Evolutionary conservation across 2,797 vertebrate species (phyloP).

Genomic region (Momotus momota): DNA sequence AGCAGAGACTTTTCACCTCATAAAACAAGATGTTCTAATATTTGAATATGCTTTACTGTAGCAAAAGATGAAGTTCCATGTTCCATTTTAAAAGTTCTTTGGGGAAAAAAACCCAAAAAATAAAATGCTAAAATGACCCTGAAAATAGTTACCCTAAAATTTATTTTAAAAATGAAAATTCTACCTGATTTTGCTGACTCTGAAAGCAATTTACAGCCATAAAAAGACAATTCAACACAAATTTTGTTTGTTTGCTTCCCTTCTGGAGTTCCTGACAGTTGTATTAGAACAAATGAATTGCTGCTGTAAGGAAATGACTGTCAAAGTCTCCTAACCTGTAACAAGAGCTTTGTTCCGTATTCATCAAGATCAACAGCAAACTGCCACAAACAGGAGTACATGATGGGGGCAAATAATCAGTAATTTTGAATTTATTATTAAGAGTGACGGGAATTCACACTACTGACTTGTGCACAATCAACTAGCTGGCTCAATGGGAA

Average conservation of each 20-base stretch:
- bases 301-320: neutral
- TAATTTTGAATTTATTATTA: neutral
- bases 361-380: neutral
- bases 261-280: neutral
- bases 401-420: neutral
- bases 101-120: neutral
- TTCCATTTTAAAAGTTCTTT: neutral
- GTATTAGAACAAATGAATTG: neutral
- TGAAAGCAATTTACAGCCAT: neutral
- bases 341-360: neutral
- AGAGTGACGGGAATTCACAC: neutral
- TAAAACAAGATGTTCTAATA: slow-evolving; percentile 40
- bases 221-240: neutral
- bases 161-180: neutral
- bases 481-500: neutral
- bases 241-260: neutral
- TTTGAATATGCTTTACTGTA: slow-evolving; percentile 9
- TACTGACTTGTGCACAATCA: neutral
- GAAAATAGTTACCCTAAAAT: neutral
- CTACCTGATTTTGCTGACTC: neutral
- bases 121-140: neutral
- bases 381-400: neutral
- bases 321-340: neutral
- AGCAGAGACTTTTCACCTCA: slow-evolving; percentile 40
- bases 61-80: neutral